Conservation (phyloP, 2,888 invertebrate genomes). For the Conchocele bisecta region DNA sequence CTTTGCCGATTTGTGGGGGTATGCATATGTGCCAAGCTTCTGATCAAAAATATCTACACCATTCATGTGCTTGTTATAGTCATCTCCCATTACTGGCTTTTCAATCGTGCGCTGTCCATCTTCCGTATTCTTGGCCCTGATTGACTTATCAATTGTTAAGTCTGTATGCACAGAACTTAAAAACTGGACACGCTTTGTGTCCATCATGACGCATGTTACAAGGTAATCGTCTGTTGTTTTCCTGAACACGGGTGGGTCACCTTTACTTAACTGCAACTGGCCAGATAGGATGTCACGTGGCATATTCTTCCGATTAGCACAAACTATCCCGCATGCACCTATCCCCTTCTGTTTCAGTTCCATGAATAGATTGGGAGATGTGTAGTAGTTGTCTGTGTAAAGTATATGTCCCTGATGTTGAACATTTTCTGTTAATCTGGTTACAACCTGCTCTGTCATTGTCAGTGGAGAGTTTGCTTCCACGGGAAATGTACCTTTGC, state of each 20-base stretch:
- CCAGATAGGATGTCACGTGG: neutral
- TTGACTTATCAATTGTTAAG: neutral
- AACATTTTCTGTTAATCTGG: neutral
- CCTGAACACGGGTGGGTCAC: neutral
- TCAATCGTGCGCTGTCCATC: neutral
- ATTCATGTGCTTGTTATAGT: too few species aligned
- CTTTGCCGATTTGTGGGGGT: too few species aligned
- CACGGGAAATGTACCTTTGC: neutral
- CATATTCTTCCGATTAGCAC: constrained; percentile 23
- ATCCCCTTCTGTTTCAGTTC: constrained; percentile 17
- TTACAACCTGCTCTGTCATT: neutral
- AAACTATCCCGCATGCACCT: constrained; percentile 28
- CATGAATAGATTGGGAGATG: constrained; percentile 6
- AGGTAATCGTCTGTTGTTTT: neutral
- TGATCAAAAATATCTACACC: too few species aligned
- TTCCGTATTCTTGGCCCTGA: neutral
- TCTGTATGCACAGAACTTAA: neutral
- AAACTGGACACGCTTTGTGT: neutral
- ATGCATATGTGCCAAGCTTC: too few species aligned
- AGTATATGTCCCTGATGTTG: constrained; percentile 6
- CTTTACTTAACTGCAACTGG: neutral
- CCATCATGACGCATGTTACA: neutral
- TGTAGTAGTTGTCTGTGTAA: constrained; percentile 24
- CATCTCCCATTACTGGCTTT: too few species aligned
- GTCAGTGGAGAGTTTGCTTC: neutral